Percentiles rank a stretch among this genome's conserved stretches.
These are phyloP conservation scores for Brachyistius frenatus DNA, from an alignment of 2,113 vertebrate species.

Conservation along the genomic window DNA sequence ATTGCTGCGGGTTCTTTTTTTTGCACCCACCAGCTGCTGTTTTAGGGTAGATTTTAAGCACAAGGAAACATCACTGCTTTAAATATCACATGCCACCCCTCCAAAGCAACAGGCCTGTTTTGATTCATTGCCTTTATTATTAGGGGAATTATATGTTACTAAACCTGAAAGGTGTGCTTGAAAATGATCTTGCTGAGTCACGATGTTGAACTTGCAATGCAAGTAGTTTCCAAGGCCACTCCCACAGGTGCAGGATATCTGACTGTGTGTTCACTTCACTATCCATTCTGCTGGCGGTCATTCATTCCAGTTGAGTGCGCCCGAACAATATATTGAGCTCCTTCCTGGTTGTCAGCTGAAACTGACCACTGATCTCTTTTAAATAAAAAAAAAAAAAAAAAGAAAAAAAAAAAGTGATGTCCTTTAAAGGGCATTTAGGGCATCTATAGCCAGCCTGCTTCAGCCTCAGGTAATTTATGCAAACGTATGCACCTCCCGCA, in stretches of 20 bases:
- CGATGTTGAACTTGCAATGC: conserved; percentile 21
- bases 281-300: background rate
- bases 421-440: background rate
- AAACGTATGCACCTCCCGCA: conserved; percentile 23
- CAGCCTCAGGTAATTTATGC: background rate
- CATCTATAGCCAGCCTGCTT: no score
- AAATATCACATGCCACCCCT: background rate
- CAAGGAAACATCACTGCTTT: background rate
- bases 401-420: background rate
- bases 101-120: background rate
- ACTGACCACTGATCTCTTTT: conserved; percentile 2
- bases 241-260: background rate
- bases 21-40: background rate
- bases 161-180: conserved; percentile 17
- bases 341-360: background rate
- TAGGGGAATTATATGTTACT: background rate
- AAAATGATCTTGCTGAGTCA: conserved; percentile 21
- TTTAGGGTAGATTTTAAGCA: background rate
- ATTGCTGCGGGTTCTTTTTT: no score
- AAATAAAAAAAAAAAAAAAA: no score
- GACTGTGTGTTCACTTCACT: background rate
- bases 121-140: background rate
- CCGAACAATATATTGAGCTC: background rate
- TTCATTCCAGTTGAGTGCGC: background rate
- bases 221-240: conserved; percentile 9